Evolutionary conservation across 1,140 invertebrate genomes (phyloP).

Genomic region (Panulirus ornatus): DNA sequence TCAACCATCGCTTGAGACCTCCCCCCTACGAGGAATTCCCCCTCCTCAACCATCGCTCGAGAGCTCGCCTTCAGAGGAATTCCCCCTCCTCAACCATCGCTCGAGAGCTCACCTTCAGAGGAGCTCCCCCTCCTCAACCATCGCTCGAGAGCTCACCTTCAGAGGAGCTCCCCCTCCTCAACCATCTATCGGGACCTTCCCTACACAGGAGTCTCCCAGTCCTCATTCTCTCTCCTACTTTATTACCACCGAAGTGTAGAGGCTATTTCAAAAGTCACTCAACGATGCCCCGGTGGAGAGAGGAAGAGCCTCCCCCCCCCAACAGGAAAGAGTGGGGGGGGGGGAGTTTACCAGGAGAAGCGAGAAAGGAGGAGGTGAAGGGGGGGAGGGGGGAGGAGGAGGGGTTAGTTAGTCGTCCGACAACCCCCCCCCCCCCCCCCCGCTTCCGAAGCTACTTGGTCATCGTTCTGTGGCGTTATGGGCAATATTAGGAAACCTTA

Average conservation of each 20-base stretch:
- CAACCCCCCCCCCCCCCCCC: not conserved
- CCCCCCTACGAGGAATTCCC: too few relatives aligned
- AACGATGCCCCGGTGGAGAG: not conserved
- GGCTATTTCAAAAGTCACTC: not conserved
- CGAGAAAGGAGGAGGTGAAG: too few relatives aligned
- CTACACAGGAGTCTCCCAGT: not conserved
- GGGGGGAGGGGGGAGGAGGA: too few relatives aligned
- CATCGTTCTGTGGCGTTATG: constrained; percentile 8
- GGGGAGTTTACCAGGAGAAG: too few relatives aligned
- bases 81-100: not conserved
- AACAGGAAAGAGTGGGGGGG: too few relatives aligned
- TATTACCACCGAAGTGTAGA: not conserved
- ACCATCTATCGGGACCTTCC: not conserved
- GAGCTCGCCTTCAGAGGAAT: too few relatives aligned
- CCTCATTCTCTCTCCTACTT: not conserved
- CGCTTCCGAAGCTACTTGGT: not conserved
- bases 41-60: too few relatives aligned
- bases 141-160: not conserved
- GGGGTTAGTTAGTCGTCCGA: too few relatives aligned
- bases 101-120: not conserved
- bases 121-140: not conserved
- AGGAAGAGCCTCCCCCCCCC: not conserved
- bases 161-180: not conserved
- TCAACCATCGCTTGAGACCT: too few relatives aligned
- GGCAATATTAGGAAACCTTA: constrained; percentile 14